Conservation (phyloP, 35 echinoderm and acorn worm genomes). For the Strongylocentrotus purpuratus region DNA sequence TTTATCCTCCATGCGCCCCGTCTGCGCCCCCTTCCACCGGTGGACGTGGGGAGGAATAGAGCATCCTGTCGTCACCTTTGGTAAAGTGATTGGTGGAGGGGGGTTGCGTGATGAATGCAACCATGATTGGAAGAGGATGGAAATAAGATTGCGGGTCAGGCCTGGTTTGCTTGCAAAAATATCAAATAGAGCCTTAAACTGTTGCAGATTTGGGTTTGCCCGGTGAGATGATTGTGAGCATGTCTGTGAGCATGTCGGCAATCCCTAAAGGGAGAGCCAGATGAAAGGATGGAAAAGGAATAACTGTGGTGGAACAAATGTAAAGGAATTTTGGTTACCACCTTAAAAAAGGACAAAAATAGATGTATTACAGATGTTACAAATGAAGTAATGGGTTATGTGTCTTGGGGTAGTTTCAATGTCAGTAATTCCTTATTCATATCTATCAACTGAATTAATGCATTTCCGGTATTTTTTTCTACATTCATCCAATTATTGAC, state of each 20-base stretch:
- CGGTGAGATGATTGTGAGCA: not conserved
- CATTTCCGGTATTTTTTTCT: not conserved
- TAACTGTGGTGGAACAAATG: not conserved
- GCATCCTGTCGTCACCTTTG: not conserved
- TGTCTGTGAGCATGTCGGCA: not conserved
- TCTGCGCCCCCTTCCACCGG: conserved; percentile 15
- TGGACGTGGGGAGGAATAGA: not conserved
- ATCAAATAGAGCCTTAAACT: conserved; percentile 39
- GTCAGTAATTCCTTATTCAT: not conserved
- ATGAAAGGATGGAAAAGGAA: not conserved
- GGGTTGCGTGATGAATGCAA: not conserved
- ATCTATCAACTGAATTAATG: not conserved
- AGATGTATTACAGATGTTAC: not conserved
- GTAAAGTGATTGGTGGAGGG: conserved; percentile 26
- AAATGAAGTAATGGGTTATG: not conserved
- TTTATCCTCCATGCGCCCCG: not conserved
- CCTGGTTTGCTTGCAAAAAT: conserved; percentile 38
- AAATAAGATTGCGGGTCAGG: conserved; percentile 22
- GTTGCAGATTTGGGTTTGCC: conserved; percentile 25
- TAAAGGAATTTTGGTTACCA: not conserved
- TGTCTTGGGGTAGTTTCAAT: not conserved
- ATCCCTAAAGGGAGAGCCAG: not conserved
- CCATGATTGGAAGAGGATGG: not conserved
- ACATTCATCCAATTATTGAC: not conserved
- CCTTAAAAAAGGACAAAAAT: not conserved